Evolutionary conservation across 2,113 vertebrate genomes (phyloP).

Genomic region (Calyptommatus sinebrachiatus): DNA sequence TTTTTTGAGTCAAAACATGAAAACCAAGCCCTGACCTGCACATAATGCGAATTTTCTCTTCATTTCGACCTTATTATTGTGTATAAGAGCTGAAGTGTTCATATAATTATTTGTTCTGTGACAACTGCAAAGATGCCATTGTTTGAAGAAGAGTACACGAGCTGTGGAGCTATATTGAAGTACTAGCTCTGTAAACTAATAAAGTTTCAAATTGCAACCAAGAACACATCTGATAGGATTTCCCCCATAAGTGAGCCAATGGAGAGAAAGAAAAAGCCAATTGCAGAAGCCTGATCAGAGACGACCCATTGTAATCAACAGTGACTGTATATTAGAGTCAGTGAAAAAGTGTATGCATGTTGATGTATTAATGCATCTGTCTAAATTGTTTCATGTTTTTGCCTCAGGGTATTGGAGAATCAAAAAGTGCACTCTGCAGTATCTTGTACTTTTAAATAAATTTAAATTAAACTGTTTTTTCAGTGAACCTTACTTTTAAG

Average conservation of each 20-base stretch:
- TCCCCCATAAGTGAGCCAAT: slow-evolving; percentile 81
- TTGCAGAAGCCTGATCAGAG: slow-evolving; percentile 84
- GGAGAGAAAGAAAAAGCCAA: slow-evolving; percentile 75
- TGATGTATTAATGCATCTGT: not conserved
- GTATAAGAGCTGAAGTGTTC: slow-evolving; percentile 73
- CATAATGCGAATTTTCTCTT: slow-evolving; percentile 81
- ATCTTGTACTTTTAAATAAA: slow-evolving; percentile 24
- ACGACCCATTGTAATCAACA: slow-evolving; percentile 86
- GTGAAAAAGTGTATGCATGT: slow-evolving; percentile 75
- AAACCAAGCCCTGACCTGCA: slow-evolving; percentile 69
- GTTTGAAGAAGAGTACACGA: slow-evolving; percentile 72
- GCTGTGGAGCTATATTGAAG: slow-evolving; percentile 60
- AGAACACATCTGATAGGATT: slow-evolving; percentile 82
- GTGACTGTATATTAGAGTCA: slow-evolving; percentile 67
- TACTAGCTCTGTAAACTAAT: slow-evolving; percentile 76
- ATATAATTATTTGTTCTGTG: slow-evolving; percentile 80
- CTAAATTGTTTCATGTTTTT: not conserved
- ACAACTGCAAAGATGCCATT: slow-evolving; percentile 72
- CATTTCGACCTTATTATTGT: slow-evolving; percentile 78
- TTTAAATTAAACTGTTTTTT: not conserved
- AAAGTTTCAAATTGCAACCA: slow-evolving; percentile 88
- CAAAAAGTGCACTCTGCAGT: slow-evolving; percentile 21
- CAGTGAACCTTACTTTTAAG: slow-evolving; percentile 1
- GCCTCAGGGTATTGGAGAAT: not conserved
- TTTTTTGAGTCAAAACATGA: slow-evolving; percentile 77